phyloP scores from a whole-genome alignment of 2,113 vertebrate species.

The Gallinago media region DNA sequence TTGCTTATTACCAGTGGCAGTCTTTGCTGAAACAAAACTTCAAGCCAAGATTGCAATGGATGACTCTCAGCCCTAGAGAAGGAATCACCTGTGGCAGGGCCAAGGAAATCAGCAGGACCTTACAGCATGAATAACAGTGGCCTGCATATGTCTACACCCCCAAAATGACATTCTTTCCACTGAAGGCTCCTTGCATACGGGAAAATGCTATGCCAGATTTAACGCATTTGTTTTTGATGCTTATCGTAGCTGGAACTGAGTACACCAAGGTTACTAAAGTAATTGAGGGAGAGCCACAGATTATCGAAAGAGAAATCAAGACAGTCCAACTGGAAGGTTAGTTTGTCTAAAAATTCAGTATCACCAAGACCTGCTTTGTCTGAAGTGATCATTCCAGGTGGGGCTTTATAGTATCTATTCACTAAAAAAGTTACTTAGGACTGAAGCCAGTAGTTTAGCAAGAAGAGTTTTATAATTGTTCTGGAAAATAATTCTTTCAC shows the following conservation, averaged over 20 bases:
- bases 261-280: conserved; percentile 75
- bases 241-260: conserved; percentile 55
- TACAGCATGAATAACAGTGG: background rate
- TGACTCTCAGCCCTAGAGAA: background rate
- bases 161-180: background rate
- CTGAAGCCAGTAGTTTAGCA: background rate
- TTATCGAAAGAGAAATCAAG: conserved; percentile 70
- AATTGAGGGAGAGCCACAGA: conserved; percentile 67
- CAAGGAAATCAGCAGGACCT: background rate
- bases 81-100: background rate
- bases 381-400: background rate
- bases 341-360: conserved; percentile 39
- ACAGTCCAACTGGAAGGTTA: conserved; percentile 71
- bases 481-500: background rate
- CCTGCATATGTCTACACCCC: background rate
- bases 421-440: background rate
- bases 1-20: background rate
- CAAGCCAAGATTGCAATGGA: background rate
- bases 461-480: background rate
- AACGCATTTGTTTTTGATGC: conserved; percentile 56
- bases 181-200: background rate
- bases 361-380: conserved; percentile 10
- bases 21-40: background rate
- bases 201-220: conserved; percentile 12
- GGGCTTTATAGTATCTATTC: background rate